Conservation (phyloP, 1,140 invertebrate genomes). For the Laupala kohalensis region DNA sequence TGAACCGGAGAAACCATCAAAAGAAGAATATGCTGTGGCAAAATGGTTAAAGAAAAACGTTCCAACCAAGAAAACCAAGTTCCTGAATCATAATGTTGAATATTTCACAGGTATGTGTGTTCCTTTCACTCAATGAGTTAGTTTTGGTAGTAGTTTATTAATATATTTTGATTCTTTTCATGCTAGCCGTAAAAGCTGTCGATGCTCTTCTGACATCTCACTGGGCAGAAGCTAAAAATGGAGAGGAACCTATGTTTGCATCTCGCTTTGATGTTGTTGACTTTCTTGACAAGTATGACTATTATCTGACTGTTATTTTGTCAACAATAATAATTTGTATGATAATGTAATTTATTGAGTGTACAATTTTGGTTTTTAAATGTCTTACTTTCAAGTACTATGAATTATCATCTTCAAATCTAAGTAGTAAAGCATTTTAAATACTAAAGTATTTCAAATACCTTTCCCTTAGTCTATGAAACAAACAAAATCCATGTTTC, state of each 20-base stretch:
- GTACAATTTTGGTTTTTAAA: too few species aligned
- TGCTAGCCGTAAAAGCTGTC: constrained; percentile 75
- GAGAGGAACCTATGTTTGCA: constrained; percentile 64
- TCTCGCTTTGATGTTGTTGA: constrained; percentile 64
- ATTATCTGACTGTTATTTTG: too few species aligned
- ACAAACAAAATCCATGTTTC: too few species aligned
- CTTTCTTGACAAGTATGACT: constrained; percentile 53
- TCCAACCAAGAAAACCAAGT: constrained; percentile 87
- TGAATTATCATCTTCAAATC: too few species aligned
- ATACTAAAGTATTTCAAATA: too few species aligned
- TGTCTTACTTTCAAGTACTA: too few species aligned
- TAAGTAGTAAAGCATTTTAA: too few species aligned
- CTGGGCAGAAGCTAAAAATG: constrained; percentile 57
- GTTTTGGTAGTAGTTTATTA: background rate
- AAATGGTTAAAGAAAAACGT: constrained; percentile 89
- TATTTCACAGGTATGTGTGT: constrained; percentile 74
- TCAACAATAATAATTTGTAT: too few species aligned
- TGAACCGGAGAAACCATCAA: constrained; percentile 58
- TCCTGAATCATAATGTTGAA: constrained; percentile 88
- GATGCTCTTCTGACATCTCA: constrained; percentile 84
- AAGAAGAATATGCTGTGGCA: constrained; percentile 84
- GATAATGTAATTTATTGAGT: too few species aligned
- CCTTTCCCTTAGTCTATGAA: too few species aligned
- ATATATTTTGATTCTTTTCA: constrained; percentile 14
- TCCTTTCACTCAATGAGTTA: background rate